These are phyloP conservation scores for Zoroaster sp. DNA, from an alignment of 53 echinoderm and acorn worm genomes.

Conservation along the genomic window DNA sequence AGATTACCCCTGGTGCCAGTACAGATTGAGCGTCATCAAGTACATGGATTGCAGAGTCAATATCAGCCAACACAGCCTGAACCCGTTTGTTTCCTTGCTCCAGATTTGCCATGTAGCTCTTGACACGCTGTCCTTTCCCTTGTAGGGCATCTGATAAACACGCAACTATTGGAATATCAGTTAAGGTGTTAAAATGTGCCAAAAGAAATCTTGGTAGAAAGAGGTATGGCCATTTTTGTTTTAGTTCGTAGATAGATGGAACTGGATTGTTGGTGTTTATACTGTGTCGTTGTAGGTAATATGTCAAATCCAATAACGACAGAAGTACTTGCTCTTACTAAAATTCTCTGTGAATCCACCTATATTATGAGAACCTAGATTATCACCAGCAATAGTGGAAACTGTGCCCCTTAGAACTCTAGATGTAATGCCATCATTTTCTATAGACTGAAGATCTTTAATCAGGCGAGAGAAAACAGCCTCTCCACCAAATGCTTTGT, in stretches of 20 bases:
- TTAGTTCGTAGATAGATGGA: neutral
- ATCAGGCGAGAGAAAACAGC: constrained; percentile 21
- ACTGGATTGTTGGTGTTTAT: constrained; percentile 14
- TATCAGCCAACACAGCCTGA: neutral
- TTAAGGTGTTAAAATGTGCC: neutral
- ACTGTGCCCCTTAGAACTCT: constrained; percentile 17
- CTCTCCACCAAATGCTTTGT: constrained; percentile 47
- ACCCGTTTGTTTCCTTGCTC: neutral
- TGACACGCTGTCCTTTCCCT: neutral
- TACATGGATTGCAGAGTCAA: neutral
- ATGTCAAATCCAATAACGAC: constrained; percentile 7
- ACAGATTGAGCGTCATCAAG: neutral
- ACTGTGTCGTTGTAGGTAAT: neutral
- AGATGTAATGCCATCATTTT: constrained; percentile 36
- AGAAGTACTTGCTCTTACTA: constrained; percentile 7
- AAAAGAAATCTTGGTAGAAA: too few species aligned
- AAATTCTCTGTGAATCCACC: constrained; percentile 58
- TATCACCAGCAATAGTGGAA: constrained; percentile 32
- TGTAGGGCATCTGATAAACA: neutral
- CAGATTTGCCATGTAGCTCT: neutral
- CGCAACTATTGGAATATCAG: neutral
- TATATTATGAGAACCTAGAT: constrained; percentile 46
- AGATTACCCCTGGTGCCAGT: neutral
- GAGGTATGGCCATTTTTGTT: neutral
- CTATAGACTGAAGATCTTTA: constrained; percentile 41